These are phyloP conservation scores for Coracopsis vasa DNA, from an alignment of 2,113 vertebrate species.

Conservation along the genomic window DNA sequence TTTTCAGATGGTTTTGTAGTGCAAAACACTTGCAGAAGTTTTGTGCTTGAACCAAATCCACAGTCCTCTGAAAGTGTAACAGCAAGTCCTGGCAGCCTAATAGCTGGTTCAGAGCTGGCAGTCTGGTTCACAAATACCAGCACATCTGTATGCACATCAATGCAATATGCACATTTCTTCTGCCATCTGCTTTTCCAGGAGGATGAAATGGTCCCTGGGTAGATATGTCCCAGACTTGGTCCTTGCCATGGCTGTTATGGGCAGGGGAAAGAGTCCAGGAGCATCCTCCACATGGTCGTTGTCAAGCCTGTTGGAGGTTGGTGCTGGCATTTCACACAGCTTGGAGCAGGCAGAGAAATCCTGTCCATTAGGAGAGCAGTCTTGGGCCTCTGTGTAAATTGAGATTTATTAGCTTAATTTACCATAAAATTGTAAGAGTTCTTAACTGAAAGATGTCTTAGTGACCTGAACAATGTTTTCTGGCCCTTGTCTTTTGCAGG, in stretches of 20 bases:
- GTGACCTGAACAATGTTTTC: neutral
- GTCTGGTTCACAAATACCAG: neutral
- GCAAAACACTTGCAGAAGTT: rapidly evolving
- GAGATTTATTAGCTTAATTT: neutral
- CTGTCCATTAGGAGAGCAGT: neutral
- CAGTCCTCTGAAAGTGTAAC: neutral
- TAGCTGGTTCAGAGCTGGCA: neutral
- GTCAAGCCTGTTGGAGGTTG: neutral
- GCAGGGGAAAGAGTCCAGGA: neutral
- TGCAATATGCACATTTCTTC: neutral
- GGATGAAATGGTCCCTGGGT: neutral
- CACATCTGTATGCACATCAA: rapidly evolving
- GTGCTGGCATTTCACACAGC: neutral
- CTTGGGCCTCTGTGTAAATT: neutral
- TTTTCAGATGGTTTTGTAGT: neutral
- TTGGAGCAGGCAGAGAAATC: neutral
- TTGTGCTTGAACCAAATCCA: neutral
- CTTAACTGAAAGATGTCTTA: rapidly evolving
- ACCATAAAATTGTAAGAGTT: neutral
- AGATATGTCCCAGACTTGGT: neutral
- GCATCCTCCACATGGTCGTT: rapidly evolving
- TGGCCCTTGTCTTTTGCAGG: neutral
- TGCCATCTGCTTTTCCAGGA: neutral
- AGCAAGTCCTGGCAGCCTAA: neutral
- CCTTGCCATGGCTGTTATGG: neutral